Evolutionary conservation across 2,113 vertebrate genomes (phyloP), one percentile per base, ranked within the genome.

Genomic region (Hippoglossus stenolepis): DNA sequence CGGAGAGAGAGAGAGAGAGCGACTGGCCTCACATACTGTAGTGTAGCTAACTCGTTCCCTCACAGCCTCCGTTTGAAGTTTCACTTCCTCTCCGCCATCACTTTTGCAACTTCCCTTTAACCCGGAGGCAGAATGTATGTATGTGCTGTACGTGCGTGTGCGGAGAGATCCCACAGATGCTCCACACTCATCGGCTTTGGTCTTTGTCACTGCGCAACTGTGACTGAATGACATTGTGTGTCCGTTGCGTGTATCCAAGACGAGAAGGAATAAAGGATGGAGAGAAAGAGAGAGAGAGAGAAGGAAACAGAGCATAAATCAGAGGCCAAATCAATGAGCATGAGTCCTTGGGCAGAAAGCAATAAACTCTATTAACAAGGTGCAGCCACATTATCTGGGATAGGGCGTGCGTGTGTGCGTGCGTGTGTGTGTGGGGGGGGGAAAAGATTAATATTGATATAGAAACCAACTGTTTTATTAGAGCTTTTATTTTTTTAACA

Each of bases 351-450:
- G 78, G 79, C 82, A 85, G 76, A 88, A 87, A 88, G 87, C 87
- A 88, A 90, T 92, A 90, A 91, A 91, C 75, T 85, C 85, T 77
- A 89, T 91, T 89, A 94, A 90, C 90, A 85, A 90, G 83, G 81
- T 91, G 73, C 84, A 86, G 79, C 70, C 78, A 87, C 80, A 87
- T 87, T 80, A 87, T 90, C 69, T 72, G 66, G 24, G 82, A 71
- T 28, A 53, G 76, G 58, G 54, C 49, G 61, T 8, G 61, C 14
- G 47, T 15, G 51, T 2, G 51, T 18, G 51, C 6, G 51, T 18
- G 51, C 6, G 18, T 18, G 53, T 18, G 20, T 6, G 53, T 5
- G 68, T 12, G 49, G 0, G 43, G 23, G 76, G 59, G 54, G 45
- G 54, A 28, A 28, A 40, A 35, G 17, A 85, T 82, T 79, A 54